These are phyloP conservation scores for Phymanthus crucifer DNA, from an alignment of 92 coral and sea anemone species.

Conservation along the genomic window DNA sequence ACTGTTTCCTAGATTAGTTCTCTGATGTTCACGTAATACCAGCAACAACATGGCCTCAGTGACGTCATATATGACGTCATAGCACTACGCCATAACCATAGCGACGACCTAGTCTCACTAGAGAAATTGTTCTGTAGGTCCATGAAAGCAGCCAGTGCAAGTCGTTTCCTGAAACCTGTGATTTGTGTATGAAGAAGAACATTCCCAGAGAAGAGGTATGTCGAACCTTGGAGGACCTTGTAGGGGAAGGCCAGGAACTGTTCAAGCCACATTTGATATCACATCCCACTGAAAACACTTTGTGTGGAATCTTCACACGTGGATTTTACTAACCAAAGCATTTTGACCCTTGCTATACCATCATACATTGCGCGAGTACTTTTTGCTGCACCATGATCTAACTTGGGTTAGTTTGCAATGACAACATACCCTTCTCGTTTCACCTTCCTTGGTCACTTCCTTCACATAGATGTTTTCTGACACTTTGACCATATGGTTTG, in stretches of 20 bases:
- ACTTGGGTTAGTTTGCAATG: too few relatives aligned
- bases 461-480: background rate
- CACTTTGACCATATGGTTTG: background rate
- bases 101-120: background rate
- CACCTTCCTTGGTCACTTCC: background rate
- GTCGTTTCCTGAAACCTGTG: conserved; percentile 41
- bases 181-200: conserved; percentile 39
- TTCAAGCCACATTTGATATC: too few relatives aligned
- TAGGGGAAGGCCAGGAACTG: too few relatives aligned
- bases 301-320: background rate
- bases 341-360: background rate
- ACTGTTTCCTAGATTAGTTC: background rate
- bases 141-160: conserved; percentile 45
- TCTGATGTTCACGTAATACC: background rate
- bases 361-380: background rate
- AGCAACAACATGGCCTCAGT: too few relatives aligned
- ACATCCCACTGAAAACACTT: background rate
- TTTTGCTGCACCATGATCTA: background rate
- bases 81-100: background rate
- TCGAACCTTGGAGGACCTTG: too few relatives aligned
- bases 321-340: background rate
- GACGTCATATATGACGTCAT: background rate
- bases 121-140: background rate
- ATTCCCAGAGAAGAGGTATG: conserved; percentile 49
- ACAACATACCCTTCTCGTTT: too few relatives aligned